Evolutionary conservation across 2,888 invertebrate genomes (phyloP), one percentile per base, ranked within the genome.

Genomic region (Andricus curvator): DNA sequence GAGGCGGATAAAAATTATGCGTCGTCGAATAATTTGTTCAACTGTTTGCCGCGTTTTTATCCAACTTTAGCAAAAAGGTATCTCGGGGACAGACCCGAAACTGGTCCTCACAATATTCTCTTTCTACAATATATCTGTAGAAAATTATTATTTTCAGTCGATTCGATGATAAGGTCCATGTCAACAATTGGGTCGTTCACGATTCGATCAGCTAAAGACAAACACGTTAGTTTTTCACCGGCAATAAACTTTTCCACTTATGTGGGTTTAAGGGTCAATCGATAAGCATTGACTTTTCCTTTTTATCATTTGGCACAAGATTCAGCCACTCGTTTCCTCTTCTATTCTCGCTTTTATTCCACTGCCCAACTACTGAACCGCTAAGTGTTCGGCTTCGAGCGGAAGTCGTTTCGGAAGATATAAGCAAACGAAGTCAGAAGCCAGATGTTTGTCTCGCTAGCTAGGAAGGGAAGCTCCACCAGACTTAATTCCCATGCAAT

Each of bases 201-300:
- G 83, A 83, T 84, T 78, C 44, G 81, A 82, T 81, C 81, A 77
- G 68, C 51, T 78, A 68, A 76, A 78, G 60, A 70, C 25, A 62
- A 70, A 82, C 79, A 66, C 66, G 4, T 41, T 37, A 37, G 66
- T 66, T 64, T 2, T 64, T 2, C 5, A 25, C 2, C 17, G 29
- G 29, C 6, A 67, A 67, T 67, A 41, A 67, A 67, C 41, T 41
- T 41, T 67, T 67, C 22, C 37, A 11, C 62, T 74, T 29, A 67
- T 80, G 33, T 68, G 65, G 81, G 81, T 84, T 82, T 82, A 80
- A 85, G 82, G 84, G 80, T 85, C 84, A 81, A 84, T 84, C 84
- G 80, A 86, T 87, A 88, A 82, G 67, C 81, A 84, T 84, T 81
- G 78, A 78, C 81, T 65, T 37, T 56, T 67, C 15, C 74, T 79